Evolutionary conservation across 2,113 vertebrate species (phyloP), one percentile per base, ranked within the genome.

Genomic region (Nibea coibor): DNA sequence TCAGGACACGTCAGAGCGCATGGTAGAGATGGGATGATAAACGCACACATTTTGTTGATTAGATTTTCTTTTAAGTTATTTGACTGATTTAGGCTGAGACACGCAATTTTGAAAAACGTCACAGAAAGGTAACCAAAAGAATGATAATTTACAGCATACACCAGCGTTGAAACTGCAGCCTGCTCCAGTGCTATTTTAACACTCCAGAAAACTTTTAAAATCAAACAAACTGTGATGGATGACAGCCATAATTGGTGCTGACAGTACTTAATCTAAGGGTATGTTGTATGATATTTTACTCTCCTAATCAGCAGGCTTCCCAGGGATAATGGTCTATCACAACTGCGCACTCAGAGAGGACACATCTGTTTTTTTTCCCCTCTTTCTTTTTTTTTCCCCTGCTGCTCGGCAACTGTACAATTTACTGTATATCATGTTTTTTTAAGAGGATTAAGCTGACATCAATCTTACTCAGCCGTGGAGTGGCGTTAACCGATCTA

Each of bases 401-500:
- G 66, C 90, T 84, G 80, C 75, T 68, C 43, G 1, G 72, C 24
- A 63, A 88, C 63, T 84, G 66, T 88, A 85, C 82, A 76, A 72
- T 91, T 93, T 82, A 87, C 87, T 87, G 84, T 81, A 83, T 73
- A 85, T 93, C 80, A 57, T 87, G 63, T 85, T 85, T 84, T 86
- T 73, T 87, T 75, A 81, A 84, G 71, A 79, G 82, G 85, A 89
- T 88, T 78, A 92, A 82, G 56, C 54, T 43, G 72, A 87, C 89
- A 89, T 93, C 89, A 89, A 90, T 93, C 88, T 92, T 85, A 62
- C 82, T 91, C 56, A 72, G 66, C 24, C 54, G 42, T 64, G 56
- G 73, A 82, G 84, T 88, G 69, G 84, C 89, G 82, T 92, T 92
- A 90, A 92, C 88, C 64, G 83, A 91, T 91, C 88, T 88, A 88